Evolutionary conservation across 1,140 invertebrate species (phyloP).

Genomic region (Hyposmocoma kahamanoa): DNA sequence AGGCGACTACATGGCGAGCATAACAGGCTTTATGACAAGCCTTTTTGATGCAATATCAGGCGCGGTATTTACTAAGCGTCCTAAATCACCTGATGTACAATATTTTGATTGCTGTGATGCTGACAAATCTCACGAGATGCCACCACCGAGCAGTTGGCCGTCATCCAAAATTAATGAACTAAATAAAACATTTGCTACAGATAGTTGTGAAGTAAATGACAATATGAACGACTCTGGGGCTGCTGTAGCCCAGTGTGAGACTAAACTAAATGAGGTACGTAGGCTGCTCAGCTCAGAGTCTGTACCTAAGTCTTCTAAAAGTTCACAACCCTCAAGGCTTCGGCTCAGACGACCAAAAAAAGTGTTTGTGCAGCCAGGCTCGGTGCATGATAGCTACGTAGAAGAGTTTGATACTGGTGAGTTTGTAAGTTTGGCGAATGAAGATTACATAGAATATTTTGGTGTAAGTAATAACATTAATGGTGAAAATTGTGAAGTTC

Average conservation of each 20-base stretch:
- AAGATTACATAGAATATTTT: conserved; percentile 33
- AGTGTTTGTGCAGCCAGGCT: conserved; percentile 33
- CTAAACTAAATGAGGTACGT: conserved; percentile 39
- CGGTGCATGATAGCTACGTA: conserved; percentile 41
- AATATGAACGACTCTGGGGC: conserved; percentile 26
- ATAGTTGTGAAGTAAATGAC: conserved; percentile 5
- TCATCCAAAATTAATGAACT: conserved; percentile 37
- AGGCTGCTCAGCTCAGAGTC: conserved; percentile 25
- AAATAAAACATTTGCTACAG: conserved; percentile 35
- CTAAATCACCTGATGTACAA: conserved; percentile 23
- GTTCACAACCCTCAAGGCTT: conserved; percentile 9
- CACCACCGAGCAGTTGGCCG: conserved; percentile 31
- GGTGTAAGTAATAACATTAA: conserved; percentile 30
- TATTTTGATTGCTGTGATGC: conserved; percentile 43
- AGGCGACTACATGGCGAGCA: conserved; percentile 20
- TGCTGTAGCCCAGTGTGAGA: conserved; percentile 32
- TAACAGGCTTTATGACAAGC: conserved; percentile 43
- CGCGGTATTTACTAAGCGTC: conserved; percentile 38
- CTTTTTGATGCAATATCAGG: conserved; percentile 36
- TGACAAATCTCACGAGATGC: conserved; percentile 20
- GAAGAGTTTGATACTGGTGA: conserved; percentile 48
- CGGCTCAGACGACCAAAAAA: conserved; percentile 20
- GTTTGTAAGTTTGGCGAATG: conserved; percentile 27
- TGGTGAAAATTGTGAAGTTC: conserved; percentile 23
- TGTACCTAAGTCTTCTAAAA: conserved; percentile 10